Percentiles rank a stretch among this genome's conserved stretches.
These are phyloP conservation scores for Cremastinae sp. DNA, from an alignment of 2,888 invertebrate species.

Conservation along the genomic window DNA sequence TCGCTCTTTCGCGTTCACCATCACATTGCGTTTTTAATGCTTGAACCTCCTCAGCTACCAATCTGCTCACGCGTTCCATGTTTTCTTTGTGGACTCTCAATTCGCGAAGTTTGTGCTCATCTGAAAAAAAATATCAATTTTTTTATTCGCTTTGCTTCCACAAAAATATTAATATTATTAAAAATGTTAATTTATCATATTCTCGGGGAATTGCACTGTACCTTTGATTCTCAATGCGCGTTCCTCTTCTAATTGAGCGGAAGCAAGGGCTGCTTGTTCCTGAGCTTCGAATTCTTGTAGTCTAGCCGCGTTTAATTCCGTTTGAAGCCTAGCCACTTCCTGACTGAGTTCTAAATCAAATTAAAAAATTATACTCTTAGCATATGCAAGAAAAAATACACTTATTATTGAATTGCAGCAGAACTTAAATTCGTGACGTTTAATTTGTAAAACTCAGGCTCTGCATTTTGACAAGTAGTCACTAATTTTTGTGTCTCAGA, in stretches of 20 bases:
- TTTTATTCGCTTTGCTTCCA: background rate
- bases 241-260: slow-evolving; percentile 82
- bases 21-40: slow-evolving; percentile 84
- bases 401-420: no score
- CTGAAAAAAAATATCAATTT: slow-evolving; percentile 54
- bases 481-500: no score
- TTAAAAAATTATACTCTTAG: slow-evolving; percentile 1
- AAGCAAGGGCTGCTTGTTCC: slow-evolving; percentile 81
- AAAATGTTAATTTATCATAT: no score
- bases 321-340: slow-evolving; percentile 85
- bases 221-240: slow-evolving; percentile 75
- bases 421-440: no score
- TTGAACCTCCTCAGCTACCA: slow-evolving; percentile 85
- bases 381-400: no score
- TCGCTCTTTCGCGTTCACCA: slow-evolving; percentile 83
- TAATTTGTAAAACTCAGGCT: no score
- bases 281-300: slow-evolving; percentile 88
- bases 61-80: slow-evolving; percentile 85
- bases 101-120: slow-evolving; percentile 67
- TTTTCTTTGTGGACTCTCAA: slow-evolving; percentile 82
- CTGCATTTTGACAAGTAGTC: no score
- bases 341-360: slow-evolving; percentile 82
- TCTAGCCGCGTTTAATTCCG: slow-evolving; percentile 84
- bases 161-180: background rate
- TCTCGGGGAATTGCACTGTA: slow-evolving; percentile 57